Conservation (phyloP, 2,888 invertebrate species). For the Eupithecia tripunctaria region DNA sequence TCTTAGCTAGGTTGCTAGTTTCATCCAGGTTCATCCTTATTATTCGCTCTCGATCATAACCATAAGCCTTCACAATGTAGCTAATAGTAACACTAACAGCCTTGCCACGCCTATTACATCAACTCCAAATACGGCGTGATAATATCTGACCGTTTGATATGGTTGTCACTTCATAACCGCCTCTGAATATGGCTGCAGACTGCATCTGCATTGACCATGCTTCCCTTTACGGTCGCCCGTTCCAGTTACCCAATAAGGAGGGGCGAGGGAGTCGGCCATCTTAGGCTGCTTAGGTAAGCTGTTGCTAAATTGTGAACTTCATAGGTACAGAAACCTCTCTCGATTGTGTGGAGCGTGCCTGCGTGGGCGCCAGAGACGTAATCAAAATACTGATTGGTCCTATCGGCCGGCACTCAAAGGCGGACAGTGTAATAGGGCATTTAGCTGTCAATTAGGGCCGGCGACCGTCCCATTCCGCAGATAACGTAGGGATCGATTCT, state of each 20-base stretch:
- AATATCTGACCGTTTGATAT: conserved; percentile 59
- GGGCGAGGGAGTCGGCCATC: conserved; percentile 59
- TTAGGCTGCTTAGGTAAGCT: conserved; percentile 47
- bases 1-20: neutral
- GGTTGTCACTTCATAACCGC: conserved; percentile 58
- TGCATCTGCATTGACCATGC: conserved; percentile 53
- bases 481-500: conserved; percentile 47
- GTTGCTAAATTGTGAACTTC: conserved; percentile 35
- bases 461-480: conserved; percentile 35
- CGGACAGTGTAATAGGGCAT: conserved; percentile 66
- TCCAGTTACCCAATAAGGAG: conserved; percentile 68
- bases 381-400: conserved; percentile 54
- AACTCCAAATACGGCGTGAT: conserved; percentile 51
- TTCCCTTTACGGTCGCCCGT: conserved; percentile 52
- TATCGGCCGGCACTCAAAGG: conserved; percentile 61
- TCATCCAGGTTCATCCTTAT: neutral
- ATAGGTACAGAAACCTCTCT: conserved; percentile 36
- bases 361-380: conserved; percentile 50
- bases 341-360: conserved; percentile 43
- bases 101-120: conserved; percentile 50
- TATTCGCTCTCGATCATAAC: neutral
- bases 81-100: conserved; percentile 37
- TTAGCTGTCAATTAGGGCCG: conserved; percentile 74
- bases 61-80: neutral
- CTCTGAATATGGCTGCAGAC: conserved; percentile 52